These are phyloP conservation scores for Callospermophilus lateralis DNA, from an alignment of 2,113 vertebrate genomes.

Conservation along the genomic window DNA sequence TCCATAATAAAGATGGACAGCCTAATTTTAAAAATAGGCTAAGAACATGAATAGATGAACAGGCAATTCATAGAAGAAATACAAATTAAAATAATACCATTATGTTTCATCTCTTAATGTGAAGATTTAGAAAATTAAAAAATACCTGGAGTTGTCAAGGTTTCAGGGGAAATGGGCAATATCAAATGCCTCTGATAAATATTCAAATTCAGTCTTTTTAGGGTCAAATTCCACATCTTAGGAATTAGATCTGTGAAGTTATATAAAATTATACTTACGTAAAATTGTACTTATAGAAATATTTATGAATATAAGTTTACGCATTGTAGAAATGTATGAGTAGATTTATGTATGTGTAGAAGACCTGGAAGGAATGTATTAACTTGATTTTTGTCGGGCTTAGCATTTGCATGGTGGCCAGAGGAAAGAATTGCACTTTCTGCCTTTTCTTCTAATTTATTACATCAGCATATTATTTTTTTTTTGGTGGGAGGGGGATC, in stretches of 20 bases:
- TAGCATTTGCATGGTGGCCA: not conserved
- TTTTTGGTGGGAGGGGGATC: not conserved
- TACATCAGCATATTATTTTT: not conserved
- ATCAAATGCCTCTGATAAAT: not conserved
- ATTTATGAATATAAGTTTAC: not conserved
- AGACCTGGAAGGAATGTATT: constrained; percentile 20
- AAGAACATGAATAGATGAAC: not conserved
- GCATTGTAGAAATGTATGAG: not conserved
- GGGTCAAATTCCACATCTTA: not conserved
- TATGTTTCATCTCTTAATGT: constrained; percentile 40
- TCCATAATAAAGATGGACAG: not conserved
- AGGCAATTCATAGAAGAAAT: constrained; percentile 44
- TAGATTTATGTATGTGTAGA: not conserved
- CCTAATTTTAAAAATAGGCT: constrained; percentile 46
- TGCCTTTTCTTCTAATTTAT: not conserved
- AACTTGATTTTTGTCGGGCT: not conserved
- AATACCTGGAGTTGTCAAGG: not conserved
- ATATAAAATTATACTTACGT: not conserved
- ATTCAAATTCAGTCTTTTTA: constrained; percentile 25
- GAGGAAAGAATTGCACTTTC: not conserved
- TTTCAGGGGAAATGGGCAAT: not conserved
- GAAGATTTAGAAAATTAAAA: constrained; percentile 44
- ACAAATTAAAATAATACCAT: constrained; percentile 24
- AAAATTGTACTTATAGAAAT: not conserved
- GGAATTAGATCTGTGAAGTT: not conserved